Evolutionary conservation across 1,140 invertebrate species (phyloP).

Genomic region (Mercenaria mercenaria): DNA sequence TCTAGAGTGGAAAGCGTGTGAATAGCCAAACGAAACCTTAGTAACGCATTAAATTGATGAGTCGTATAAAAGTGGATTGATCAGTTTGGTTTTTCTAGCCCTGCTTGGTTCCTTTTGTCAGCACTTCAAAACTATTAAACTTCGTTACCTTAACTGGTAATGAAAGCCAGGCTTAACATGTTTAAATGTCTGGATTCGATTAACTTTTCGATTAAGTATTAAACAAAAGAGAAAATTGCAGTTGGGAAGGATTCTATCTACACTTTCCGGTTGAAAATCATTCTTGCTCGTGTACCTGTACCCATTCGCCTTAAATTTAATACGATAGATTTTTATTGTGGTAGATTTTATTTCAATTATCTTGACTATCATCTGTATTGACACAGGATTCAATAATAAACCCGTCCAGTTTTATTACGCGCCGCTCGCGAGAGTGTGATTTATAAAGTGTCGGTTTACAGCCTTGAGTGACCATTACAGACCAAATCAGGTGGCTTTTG

Average conservation of each 20-base stretch:
- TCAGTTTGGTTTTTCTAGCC: too few relatives aligned
- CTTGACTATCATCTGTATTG: neutral
- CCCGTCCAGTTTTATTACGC: conserved; percentile 21
- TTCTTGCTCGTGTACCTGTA: too few relatives aligned
- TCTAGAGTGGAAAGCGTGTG: conserved; percentile 3
- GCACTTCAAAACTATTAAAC: too few relatives aligned
- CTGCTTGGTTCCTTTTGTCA: too few relatives aligned
- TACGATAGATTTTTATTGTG: neutral
- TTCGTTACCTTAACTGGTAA: too few relatives aligned
- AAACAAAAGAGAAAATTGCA: too few relatives aligned
- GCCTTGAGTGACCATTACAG: neutral
- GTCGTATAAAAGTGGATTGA: too few relatives aligned
- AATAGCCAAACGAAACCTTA: neutral
- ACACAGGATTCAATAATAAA: conserved; percentile 33
- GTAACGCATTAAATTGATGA: neutral
- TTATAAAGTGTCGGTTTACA: conserved; percentile 45
- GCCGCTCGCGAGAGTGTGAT: neutral
- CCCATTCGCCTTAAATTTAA: neutral
- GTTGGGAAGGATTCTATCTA: too few relatives aligned
- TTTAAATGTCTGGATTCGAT: too few relatives aligned
- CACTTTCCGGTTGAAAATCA: too few relatives aligned
- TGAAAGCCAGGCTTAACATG: too few relatives aligned
- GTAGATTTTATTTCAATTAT: conserved; percentile 60
- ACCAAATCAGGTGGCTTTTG: neutral
- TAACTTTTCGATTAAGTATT: too few relatives aligned